Evolutionary conservation across 2,113 vertebrate genomes (phyloP).

Genomic region (Cochlearius cochlearius): DNA sequence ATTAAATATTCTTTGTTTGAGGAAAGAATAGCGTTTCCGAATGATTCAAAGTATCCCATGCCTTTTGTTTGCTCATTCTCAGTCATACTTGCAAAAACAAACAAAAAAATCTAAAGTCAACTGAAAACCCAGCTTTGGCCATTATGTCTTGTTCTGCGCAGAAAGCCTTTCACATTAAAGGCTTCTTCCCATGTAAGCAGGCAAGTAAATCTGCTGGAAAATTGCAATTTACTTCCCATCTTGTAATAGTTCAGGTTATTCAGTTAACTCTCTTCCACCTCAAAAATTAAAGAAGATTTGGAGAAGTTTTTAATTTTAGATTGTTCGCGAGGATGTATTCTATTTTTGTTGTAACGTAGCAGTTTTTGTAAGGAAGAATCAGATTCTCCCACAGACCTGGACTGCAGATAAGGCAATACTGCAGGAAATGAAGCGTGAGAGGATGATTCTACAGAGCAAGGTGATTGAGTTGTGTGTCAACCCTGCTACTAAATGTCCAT

Average conservation of each 20-base stretch:
- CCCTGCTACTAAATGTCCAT: background rate
- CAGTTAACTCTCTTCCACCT: background rate
- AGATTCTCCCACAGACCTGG: background rate
- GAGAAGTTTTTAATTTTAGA: background rate
- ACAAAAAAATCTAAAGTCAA: background rate
- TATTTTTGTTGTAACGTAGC: background rate
- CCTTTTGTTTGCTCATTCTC: background rate
- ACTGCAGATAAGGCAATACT: background rate
- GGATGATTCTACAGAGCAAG: background rate
- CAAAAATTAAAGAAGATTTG: background rate
- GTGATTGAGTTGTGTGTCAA: background rate
- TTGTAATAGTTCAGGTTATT: background rate
- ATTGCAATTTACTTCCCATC: background rate
- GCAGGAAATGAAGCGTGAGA: background rate
- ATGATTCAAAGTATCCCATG: background rate
- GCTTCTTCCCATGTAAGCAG: background rate
- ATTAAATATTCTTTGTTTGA: background rate
- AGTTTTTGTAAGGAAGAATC: background rate
- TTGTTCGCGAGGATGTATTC: rapidly evolving
- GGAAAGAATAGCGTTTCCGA: background rate
- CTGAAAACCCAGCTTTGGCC: background rate
- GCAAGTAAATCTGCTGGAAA: background rate
- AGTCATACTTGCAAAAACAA: background rate
- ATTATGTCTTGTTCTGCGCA: background rate
- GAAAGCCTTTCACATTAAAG: background rate